phyloP scores from a whole-genome alignment of 2,888 invertebrate species.

The Druceiella hillmani region DNA sequence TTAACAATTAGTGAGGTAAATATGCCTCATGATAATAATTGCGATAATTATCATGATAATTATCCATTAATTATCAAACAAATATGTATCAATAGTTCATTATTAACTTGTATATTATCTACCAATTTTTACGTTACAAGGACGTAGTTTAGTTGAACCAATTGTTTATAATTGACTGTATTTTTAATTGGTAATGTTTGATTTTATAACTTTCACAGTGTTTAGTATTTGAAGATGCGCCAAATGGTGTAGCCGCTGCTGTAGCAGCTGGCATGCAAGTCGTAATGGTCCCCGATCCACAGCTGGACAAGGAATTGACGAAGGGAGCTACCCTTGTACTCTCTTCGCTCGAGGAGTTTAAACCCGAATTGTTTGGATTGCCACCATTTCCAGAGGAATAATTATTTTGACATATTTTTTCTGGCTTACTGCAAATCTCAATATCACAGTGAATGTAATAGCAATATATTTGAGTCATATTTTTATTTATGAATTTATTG shows the following conservation, averaged over 20 bases:
- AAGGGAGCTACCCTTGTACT: constrained; percentile 62
- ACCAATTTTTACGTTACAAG: constrained; percentile 4
- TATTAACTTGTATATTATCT: too few relatives aligned
- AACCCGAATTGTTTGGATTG: constrained; percentile 79
- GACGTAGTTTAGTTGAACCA: not conserved
- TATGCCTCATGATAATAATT: too few relatives aligned
- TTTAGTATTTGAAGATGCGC: constrained; percentile 87
- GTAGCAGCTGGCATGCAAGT: constrained; percentile 79
- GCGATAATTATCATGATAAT: too few relatives aligned
- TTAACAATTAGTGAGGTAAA: too few relatives aligned
- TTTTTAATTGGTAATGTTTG: too few relatives aligned
- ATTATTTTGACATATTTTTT: constrained; percentile 16
- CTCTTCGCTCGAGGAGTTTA: constrained; percentile 67
- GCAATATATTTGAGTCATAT: too few relatives aligned
- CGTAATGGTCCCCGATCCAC: constrained; percentile 73
- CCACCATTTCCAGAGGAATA: constrained; percentile 53
- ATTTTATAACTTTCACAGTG: constrained; percentile 48
- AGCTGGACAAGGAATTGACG: constrained; percentile 31
- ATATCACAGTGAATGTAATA: too few relatives aligned
- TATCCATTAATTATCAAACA: too few relatives aligned
- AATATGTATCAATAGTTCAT: too few relatives aligned
- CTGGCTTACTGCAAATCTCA: too few relatives aligned
- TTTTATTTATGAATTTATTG: too few relatives aligned
- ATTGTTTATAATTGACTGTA: constrained; percentile 6
- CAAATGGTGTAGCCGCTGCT: constrained; percentile 79